Conservation (phyloP, 2,888 invertebrate genomes). For the Conistra vaccinii region DNA sequence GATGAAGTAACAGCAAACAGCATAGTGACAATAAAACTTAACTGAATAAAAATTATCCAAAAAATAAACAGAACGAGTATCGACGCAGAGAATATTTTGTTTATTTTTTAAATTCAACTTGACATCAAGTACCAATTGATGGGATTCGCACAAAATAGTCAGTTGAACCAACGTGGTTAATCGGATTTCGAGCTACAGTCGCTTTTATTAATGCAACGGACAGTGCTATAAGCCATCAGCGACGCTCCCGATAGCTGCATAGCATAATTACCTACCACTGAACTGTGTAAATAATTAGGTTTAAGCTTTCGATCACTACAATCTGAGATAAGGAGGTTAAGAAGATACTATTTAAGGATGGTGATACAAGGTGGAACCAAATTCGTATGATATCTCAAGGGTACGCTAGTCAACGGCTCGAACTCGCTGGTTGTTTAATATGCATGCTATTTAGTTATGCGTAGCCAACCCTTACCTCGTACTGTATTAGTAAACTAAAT, state of each 20-base stretch:
- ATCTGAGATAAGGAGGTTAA: slow-evolving; percentile 13
- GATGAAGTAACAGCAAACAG: neutral
- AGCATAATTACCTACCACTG: slow-evolving; percentile 55
- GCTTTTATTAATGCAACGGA: slow-evolving; percentile 76
- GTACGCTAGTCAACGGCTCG: no score
- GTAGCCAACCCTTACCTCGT: no score
- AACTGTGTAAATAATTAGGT: slow-evolving; percentile 56
- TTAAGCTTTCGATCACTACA: slow-evolving; percentile 24
- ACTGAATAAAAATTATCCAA: slow-evolving; percentile 10
- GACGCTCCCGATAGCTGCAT: slow-evolving; percentile 54
- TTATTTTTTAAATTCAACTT: slow-evolving; percentile 52
- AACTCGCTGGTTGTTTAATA: no score
- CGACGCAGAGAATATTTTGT: slow-evolving; percentile 16
- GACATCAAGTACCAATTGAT: slow-evolving; percentile 70
- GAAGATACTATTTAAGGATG: neutral
- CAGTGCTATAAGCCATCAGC: slow-evolving; percentile 68
- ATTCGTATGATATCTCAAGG: neutral
- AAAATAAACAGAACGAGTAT: slow-evolving; percentile 19
- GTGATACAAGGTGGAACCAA: neutral
- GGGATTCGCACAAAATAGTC: slow-evolving; percentile 71
- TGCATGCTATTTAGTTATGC: no score
- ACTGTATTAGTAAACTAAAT: no score
- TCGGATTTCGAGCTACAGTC: slow-evolving; percentile 75
- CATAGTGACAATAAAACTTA: neutral
- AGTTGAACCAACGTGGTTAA: slow-evolving; percentile 72